Evolutionary conservation across 1,140 invertebrate species (phyloP), one percentile per base, ranked within the genome.

Genomic region (Lysiphlebus fabarum): DNA sequence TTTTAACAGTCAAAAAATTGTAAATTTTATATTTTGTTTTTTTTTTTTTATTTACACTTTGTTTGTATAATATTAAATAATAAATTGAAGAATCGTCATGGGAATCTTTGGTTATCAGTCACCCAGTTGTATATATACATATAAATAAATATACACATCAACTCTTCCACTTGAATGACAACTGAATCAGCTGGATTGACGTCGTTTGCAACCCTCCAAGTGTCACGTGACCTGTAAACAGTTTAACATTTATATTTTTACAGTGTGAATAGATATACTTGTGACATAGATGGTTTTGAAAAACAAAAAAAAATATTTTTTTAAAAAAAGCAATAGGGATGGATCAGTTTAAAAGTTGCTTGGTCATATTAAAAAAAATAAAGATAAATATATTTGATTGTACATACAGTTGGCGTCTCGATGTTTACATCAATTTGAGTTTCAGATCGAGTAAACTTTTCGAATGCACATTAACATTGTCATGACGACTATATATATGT

Each of bases 81-180:
- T 47, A 55, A 62, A 71, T 77, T 76, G 76, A 70, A 70, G 77
- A 77, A 67, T 74, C 70, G 74, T 73, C 73, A 77, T 78, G 76
- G 76, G 74, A 77, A 78, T 75, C 68, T 26, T 26, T 26, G 17
- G 17, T 26, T 26, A 26, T 26, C 17, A 26, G 17, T 26, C 17
- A 26, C 4, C 17, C 17, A 26, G 17, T 26, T 1, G 2, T 26
- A 26, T 26, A 26, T 26, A 26, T 17, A 17, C 3, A 26, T 26
- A 26, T 26, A 26, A 26, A 26, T 26, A 26, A 26, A 26, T 26
- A 26, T 26, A 26, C 17, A 26, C 17, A 36, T 59, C 37, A 40
- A 8, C 49, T 36, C 36, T 47, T 14, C 4, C 43, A n/a, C 38
- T 48, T 11, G 42, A 36, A 17, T 44, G 7, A 17, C 42, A 33